Evolutionary conservation across 2,113 vertebrate genomes (phyloP), one percentile per base, ranked within the genome.

Genomic region (Zingel zingel): DNA sequence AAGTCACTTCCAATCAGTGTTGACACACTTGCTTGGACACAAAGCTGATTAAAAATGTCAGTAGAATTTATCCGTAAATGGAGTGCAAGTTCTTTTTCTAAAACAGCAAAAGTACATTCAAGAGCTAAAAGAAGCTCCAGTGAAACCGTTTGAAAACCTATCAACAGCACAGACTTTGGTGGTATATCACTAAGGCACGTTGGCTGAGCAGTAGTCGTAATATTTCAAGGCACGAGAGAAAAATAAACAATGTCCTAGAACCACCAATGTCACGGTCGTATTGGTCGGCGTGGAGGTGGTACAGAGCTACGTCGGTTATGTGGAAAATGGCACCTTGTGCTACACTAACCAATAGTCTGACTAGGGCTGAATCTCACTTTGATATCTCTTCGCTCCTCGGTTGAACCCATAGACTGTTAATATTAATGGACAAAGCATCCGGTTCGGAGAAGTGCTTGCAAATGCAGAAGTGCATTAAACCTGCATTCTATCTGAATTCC

Each of bases 171-270:
- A 47, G 10, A 12, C n/a, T 33, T 33, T 30, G 21, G 48, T 25
- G 45, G 36, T 15, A 0, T 3, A 14, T 23, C 53, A 39, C 30
- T 14, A 67, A 85, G 85, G 85, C 88, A 83, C 83, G 5, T 27
- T 23, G 23, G 30, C 6, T 53, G 27, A 74, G 72, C n/a, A 61
- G 65, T 27, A 86, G 59, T 77, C 47, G 2, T 8, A 12, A 16
- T n/a, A 66, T 45, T 61, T 82, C 5, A 83, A 84, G 88, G 82
- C 86, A 87, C 80, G 47, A 19, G 1, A 56, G 50, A 4, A 54
- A 67, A 14, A 62, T 2, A 0, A 59, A 51, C 50, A 19, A n/a
- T 30, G n/a, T n/a, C n/a, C n/a, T n/a, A 68, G 16, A 63, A n/a
- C 18, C 36, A 62, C 13, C 15, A 39, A 39, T 39, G 36, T 39